A percentile compares a stretch with the other conserved stretches of the same genome.
Conservation (phyloP, 1,140 invertebrate genomes). For the Aporrectodea caliginosa region DNA sequence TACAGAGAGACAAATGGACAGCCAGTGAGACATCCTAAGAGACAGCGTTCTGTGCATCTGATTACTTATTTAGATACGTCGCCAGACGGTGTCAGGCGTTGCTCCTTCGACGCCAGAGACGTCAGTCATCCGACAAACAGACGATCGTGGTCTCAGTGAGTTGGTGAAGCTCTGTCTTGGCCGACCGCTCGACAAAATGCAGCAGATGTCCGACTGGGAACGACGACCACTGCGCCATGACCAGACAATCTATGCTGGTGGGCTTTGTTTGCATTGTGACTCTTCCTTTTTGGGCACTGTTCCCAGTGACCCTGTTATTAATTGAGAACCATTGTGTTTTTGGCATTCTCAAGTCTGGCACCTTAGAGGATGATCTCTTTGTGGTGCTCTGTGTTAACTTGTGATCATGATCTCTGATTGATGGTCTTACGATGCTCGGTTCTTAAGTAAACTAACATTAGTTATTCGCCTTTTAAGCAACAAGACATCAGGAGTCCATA, state of each 20-base stretch:
- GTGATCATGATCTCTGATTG: neutral
- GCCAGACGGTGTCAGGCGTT: no score
- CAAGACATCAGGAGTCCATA: no score
- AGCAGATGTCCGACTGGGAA: conserved; percentile 86
- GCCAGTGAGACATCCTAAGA: no score
- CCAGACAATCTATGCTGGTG: conserved; percentile 75
- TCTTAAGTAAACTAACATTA: neutral
- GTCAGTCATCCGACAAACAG: no score
- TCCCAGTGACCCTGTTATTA: neutral
- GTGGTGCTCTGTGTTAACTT: no score
- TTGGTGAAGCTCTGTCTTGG: conserved; percentile 71
- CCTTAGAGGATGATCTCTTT: no score
- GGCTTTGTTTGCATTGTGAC: neutral
- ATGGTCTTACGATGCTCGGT: neutral
- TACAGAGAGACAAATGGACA: no score
- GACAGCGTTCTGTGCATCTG: no score
- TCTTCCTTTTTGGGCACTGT: conserved; percentile 16
- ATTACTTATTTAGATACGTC: no score
- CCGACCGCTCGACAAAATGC: conserved; percentile 69
- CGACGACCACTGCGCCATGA: conserved; percentile 68
- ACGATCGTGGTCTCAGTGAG: conserved; percentile 62
- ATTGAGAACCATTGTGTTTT: neutral
- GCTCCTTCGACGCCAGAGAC: no score
- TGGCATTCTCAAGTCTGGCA: no score
- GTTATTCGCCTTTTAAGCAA: no score